Evolutionary conservation across 2,797 vertebrate species (phyloP).

Genomic region (Tenualosa ilisha): DNA sequence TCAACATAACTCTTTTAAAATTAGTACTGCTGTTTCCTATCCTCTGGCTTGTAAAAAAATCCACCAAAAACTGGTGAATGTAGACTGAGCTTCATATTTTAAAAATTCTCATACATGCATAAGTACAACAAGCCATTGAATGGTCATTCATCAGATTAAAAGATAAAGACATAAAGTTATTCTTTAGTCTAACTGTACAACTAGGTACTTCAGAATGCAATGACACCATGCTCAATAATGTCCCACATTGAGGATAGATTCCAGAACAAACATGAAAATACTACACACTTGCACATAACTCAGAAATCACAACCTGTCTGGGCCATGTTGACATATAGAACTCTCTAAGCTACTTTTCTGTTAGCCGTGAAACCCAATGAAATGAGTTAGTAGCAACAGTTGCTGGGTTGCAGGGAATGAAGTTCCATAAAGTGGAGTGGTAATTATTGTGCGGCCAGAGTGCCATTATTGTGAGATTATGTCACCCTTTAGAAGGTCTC

Average conservation of each 20-base stretch:
- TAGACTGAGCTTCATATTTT: no score
- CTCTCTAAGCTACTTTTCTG: neutral
- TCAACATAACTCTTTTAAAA: no score
- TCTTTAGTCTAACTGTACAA: neutral
- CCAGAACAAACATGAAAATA: neutral
- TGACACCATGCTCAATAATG: neutral
- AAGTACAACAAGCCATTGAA: neutral
- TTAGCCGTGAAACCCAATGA: neutral
- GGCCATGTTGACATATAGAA: neutral
- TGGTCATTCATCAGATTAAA: neutral
- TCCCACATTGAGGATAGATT: neutral
- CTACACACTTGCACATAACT: neutral
- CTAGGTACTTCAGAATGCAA: neutral
- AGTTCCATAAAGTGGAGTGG: neutral
- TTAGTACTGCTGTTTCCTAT: no score
- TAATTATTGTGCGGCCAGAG: conserved; percentile 2
- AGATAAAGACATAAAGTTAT: neutral
- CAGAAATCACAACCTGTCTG: neutral
- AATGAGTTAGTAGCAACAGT: neutral
- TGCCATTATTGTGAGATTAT: neutral
- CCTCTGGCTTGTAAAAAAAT: no score
- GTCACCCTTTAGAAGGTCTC: neutral
- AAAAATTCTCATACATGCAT: neutral
- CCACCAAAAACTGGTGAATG: no score
- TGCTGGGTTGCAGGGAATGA: neutral